Evolutionary conservation across 2,888 invertebrate species (phyloP), one percentile per base, ranked within the genome.

Genomic region (Junonia oenone): DNA sequence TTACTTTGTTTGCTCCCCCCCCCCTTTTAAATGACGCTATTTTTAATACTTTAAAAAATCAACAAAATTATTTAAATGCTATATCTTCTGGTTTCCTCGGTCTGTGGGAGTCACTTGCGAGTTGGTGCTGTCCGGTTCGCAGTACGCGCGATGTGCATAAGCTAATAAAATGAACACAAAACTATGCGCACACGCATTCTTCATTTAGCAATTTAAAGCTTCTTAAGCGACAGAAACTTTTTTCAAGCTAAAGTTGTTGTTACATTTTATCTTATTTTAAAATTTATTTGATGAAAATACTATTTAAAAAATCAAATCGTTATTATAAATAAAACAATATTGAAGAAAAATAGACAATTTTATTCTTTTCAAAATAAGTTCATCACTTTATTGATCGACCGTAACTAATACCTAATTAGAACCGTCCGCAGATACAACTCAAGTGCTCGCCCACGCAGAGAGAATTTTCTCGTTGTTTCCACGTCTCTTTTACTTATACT

Each of bases 381-480:
- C 35, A 13, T 52, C 45, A 45, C 17, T 9, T 17, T 38, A 17
- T 38, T 11, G 17, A 38, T 38, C 9, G 13, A 38, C 9, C 15
- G 17, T 22, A 22, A 2, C 22, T 38, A 6, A 38, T 38, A n/a
- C n/a, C n/a, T n/a, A 9, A 9, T 38, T 37, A 35, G 53, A 51
- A 45, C 40, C 50, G n/a, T 17, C 49, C 46, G 22, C 37, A 47
- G 17, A 50, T 56, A 48, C 48, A 37, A 43, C 40, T 55, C 33
- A 33, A 45, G 49, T 26, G 35, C 45, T 51, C 47, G 51, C 58
- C 58, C 51, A 58, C 58, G 58, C 55, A 45, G 14, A 19, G 47
- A 83, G 80, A 83, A 83, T 84, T 83, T 85, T 76, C 81, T 77
- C 67, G 75, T 84, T 83, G 84, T 87, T 86, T 83, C 83, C 85